Conservation (phyloP, 1,140 invertebrate species). For the Sarcophaga peregrina region DNA sequence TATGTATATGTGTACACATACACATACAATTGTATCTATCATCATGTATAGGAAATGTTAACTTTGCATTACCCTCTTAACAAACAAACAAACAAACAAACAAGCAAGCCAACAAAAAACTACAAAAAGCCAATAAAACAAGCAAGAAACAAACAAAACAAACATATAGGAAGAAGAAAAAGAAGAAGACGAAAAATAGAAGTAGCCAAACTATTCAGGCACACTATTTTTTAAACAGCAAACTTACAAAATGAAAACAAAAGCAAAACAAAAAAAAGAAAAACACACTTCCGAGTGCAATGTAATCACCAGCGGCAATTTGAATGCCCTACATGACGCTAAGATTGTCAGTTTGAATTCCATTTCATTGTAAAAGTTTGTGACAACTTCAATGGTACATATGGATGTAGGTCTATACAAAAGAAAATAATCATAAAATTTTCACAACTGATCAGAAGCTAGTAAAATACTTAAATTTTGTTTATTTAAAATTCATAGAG, state of each 20-base stretch:
- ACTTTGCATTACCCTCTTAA: slow-evolving; percentile 13
- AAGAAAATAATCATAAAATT: too few relatives aligned
- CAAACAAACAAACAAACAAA: background rate
- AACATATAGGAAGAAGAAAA: too few relatives aligned
- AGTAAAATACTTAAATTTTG: too few relatives aligned
- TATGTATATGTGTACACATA: slow-evolving; percentile 1
- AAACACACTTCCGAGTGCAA: slow-evolving; percentile 43
- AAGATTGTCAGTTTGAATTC: background rate
- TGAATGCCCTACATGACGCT: slow-evolving; percentile 30
- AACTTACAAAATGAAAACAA: background rate
- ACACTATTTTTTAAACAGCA: background rate
- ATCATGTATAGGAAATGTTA: slow-evolving; percentile 31
- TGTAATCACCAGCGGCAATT: slow-evolving; percentile 45
- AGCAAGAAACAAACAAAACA: too few relatives aligned
- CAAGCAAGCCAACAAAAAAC: background rate
- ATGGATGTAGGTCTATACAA: too few relatives aligned
- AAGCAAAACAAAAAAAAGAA: slow-evolving; percentile 21
- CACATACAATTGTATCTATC: slow-evolving; percentile 14
- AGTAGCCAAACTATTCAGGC: too few relatives aligned
- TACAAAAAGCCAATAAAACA: too few relatives aligned
- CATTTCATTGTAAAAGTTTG: too few relatives aligned
- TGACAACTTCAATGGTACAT: too few relatives aligned
- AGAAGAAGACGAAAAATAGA: too few relatives aligned
- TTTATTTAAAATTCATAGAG: too few relatives aligned
- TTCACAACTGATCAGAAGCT: too few relatives aligned